Conservation (phyloP, 2,888 invertebrate genomes). For the Cheilosia scutellata region DNA sequence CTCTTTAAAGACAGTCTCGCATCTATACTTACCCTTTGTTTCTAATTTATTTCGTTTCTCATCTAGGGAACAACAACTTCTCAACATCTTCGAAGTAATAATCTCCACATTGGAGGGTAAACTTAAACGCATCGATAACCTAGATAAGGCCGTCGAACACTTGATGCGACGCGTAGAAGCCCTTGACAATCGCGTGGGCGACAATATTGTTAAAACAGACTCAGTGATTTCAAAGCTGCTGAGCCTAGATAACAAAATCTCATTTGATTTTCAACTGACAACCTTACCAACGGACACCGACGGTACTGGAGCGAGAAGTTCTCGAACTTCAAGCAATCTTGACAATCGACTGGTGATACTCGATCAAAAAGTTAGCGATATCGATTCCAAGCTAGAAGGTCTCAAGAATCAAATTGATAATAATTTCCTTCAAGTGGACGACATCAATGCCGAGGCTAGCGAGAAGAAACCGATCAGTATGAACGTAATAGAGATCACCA, state of each 20-base stretch:
- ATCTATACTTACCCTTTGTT: neutral
- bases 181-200: constrained; percentile 91
- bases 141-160: constrained; percentile 94
- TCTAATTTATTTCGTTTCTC: constrained; percentile 1
- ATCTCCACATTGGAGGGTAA: constrained; percentile 95
- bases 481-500: constrained; percentile 92
- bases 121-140: constrained; percentile 93
- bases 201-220: constrained; percentile 94
- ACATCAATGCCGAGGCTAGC: constrained; percentile 94
- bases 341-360: constrained; percentile 89
- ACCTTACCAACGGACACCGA: constrained; percentile 81
- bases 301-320: constrained; percentile 76
- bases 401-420: constrained; percentile 93
- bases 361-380: constrained; percentile 93
- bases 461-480: constrained; percentile 94
- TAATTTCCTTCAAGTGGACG: constrained; percentile 91
- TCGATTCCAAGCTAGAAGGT: constrained; percentile 91
- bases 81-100: constrained; percentile 95
- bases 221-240: constrained; percentile 91
- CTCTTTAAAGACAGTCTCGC: neutral
- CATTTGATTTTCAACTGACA: constrained; percentile 85
- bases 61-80: constrained; percentile 93
- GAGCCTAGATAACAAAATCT: constrained; percentile 90
- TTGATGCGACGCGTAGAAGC: constrained; percentile 93
- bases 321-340: constrained; percentile 84